phyloP scores from a whole-genome alignment of 1,140 invertebrate species.

The Heliconius hewitsoni region DNA sequence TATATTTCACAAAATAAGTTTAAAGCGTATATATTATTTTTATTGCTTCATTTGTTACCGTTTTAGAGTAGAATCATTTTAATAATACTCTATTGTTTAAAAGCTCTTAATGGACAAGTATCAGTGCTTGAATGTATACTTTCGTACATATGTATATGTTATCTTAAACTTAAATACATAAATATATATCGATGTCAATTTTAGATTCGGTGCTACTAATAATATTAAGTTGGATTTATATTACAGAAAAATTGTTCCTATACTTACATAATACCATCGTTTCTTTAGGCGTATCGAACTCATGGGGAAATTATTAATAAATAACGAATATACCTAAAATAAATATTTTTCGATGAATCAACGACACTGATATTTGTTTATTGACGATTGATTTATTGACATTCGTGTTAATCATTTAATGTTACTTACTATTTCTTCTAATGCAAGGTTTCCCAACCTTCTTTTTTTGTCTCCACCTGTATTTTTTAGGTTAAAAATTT shows the following conservation, averaged over 20 bases:
- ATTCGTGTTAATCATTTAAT: background rate
- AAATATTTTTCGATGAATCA: background rate
- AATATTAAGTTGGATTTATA: background rate
- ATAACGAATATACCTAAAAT: background rate
- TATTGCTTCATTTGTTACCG: background rate
- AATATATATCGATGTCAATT: background rate
- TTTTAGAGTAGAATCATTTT: background rate
- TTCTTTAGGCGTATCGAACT: background rate
- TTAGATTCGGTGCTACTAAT: constrained; percentile 6
- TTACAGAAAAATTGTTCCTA: constrained; percentile 1
- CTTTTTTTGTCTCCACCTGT: background rate
- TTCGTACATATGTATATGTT: background rate
- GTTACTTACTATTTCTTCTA: background rate
- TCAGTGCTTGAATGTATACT: background rate
- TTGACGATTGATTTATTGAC: background rate
- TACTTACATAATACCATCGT: background rate
- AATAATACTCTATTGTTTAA: constrained; percentile 2
- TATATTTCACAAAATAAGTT: no score
- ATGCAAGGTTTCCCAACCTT: background rate
- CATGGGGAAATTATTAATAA: background rate
- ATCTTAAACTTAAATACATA: background rate
- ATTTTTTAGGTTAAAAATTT: no score
- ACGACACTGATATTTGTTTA: constrained; percentile 17
- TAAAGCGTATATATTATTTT: background rate
- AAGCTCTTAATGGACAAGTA: background rate